Evolutionary conservation across 2,797 vertebrate species (phyloP), one percentile per base, ranked within the genome.

Genomic region (Danionella dracula): DNA sequence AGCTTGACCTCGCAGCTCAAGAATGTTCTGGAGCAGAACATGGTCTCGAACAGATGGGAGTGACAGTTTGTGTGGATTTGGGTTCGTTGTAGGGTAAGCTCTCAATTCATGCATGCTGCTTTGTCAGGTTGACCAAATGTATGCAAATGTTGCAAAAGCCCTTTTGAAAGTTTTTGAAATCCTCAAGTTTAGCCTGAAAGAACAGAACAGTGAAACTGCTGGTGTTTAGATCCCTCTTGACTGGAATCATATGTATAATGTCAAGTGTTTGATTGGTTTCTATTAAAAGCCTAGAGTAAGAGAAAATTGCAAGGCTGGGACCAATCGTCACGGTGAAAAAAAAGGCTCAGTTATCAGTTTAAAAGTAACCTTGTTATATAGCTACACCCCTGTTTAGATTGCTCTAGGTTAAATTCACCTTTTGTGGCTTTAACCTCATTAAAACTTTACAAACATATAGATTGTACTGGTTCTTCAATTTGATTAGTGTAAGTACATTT

Each of bases 1-100:
- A 38, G 21, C 41, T 66, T 60, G 66, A 60, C 69, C 66, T 64
- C 23, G 46, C 55, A 71, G 37, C 19, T 69, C 58, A 62, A 48
- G 58, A 63, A 63, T 66, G 55, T 46, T 66, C 53, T 65, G 31
- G 8, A 38, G 63, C 32, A 45, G 37, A 46, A 65, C 58, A 45
- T 50, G 58, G 23, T 12, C 49, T 13, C 13, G 53, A 17, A 61
- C 10, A 44, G 46, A 37, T 23, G 8, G 34, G 8, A 38, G 27
- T 32, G n/a, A n/a, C 49, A 3, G 8, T 12, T 6, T n/a, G 15
- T 50, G 44, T 51, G 40, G 44, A 15, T 60, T 38, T 73, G 32
- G 41, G 37, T 42, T 60, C 27, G 12, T 48, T 57, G 16, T 38
- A 8, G 23, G 12, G 15, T 55, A 16, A 17, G 29, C 21, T 45